phyloP scores from a whole-genome alignment of 2,797 vertebrate species.

The Eulemur albifrons region DNA sequence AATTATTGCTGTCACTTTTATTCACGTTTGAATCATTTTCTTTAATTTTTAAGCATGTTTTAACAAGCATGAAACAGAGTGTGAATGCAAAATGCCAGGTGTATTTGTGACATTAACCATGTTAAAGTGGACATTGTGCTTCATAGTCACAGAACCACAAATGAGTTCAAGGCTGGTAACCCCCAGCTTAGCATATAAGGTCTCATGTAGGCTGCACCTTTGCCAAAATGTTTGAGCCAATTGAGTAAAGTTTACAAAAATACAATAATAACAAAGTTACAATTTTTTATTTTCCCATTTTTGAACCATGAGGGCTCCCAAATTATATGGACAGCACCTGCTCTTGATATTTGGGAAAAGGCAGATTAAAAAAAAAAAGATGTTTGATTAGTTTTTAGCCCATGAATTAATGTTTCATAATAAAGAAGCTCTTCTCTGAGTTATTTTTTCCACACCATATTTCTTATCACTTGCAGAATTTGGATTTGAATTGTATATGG shows the following conservation, averaged over 20 bases:
- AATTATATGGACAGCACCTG: neutral
- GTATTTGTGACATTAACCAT: constrained; percentile 63
- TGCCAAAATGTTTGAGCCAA: constrained; percentile 28
- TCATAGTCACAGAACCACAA: constrained; percentile 8
- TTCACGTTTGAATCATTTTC: constrained; percentile 51
- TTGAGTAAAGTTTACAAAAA: constrained; percentile 50
- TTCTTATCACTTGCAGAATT: neutral
- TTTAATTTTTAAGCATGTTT: constrained; percentile 80
- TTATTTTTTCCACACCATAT: neutral
- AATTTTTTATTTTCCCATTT: constrained; percentile 40
- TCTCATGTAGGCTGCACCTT: neutral
- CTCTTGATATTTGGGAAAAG: neutral
- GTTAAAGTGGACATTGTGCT: neutral
- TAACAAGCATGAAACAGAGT: constrained; percentile 80
- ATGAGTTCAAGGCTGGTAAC: constrained; percentile 55
- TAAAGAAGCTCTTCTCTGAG: neutral
- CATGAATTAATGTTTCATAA: neutral
- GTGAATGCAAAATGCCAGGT: constrained; percentile 64
- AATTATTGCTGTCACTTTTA: constrained; percentile 43
- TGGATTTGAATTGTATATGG: neutral
- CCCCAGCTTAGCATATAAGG: constrained; percentile 5
- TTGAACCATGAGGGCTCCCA: neutral
- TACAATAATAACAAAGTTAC: constrained; percentile 1
- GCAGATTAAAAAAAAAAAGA: neutral
- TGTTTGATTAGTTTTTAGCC: neutral